Evolutionary conservation across 2,888 invertebrate genomes (phyloP), one percentile per base, ranked within the genome.

Genomic region (Petrolisthes manimaculis): DNA sequence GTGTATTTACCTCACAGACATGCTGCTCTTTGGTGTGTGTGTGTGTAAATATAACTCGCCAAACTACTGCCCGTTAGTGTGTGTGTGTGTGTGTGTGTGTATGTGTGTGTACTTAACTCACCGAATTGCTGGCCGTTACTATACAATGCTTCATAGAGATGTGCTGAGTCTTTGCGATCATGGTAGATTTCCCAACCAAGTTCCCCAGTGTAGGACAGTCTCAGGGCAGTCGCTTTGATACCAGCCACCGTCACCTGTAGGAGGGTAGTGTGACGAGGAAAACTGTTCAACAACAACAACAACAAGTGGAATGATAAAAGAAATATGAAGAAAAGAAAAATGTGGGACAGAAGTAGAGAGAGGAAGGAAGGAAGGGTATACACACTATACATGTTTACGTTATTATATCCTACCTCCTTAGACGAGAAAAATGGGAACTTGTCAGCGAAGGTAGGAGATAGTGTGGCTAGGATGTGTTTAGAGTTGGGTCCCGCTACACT

Each of bases 121-220:
- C 93, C 93, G 84, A 92, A 92, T 37, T 92, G 91, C 14, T 91
- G 84, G 0, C 94, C 94, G 8, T 92, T 92, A 4, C 91, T 89
- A 88, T 92, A 91, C 5, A 94, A 91, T 0, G 92, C 92, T 51
- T 92, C 91, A 90, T 94, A 94, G 56, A 94, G 92, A 21, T 91
- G 91, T 12, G 91, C 89, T 5, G 93, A 92, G 82, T 93, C 92
- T 1, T 92, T 91, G 4, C 92, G 91, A 4, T 92, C 91, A 88
- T 93, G 92, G 92, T 93, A 94, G 37, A 94, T 89, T 89, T 94
- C 93, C 93, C 93, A 94, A 37, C 93, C 93, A n/a, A 93, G 92
- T 91, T 94, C 93, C 71, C 94, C 93, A 61, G 93, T 93, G 87
- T 93, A 93, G 3, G 93, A 93, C n/a, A 93, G 92, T 55, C 93